phyloP scores from a whole-genome alignment of 2,888 invertebrate genomes.

The Theristus sp. region DNA sequence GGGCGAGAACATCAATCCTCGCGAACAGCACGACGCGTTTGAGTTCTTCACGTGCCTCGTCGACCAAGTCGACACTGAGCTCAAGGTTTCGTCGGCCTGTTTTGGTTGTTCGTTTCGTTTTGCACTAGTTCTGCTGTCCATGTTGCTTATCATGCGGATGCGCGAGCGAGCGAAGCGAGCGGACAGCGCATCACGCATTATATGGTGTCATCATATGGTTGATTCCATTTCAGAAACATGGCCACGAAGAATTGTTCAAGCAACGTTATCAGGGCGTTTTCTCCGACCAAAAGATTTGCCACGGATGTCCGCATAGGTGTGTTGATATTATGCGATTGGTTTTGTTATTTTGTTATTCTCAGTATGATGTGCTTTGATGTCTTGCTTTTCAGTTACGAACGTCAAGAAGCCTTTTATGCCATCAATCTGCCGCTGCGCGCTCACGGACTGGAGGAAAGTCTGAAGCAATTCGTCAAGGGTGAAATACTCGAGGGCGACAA shows the following conservation, averaged over 20 bases:
- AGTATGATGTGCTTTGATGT: too few relatives aligned
- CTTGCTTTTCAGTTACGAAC: slow-evolving; percentile 32
- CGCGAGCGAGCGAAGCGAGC: too few relatives aligned
- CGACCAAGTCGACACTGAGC: slow-evolving; percentile 38
- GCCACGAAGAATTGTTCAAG: slow-evolving; percentile 34
- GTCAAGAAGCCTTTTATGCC: slow-evolving; percentile 37
- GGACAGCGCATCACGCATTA: too few relatives aligned
- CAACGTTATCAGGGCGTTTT: slow-evolving; percentile 36
- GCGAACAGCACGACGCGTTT: slow-evolving; percentile 40
- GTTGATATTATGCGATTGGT: too few relatives aligned
- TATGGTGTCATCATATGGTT: background rate
- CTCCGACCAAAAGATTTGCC: slow-evolving; percentile 39
- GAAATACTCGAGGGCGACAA: slow-evolving; percentile 40
- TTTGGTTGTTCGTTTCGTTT: too few relatives aligned
- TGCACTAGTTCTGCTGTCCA: too few relatives aligned
- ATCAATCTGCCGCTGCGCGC: slow-evolving; percentile 34
- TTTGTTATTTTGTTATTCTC: too few relatives aligned
- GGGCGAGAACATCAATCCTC: slow-evolving; percentile 37
- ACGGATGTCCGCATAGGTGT: slow-evolving; percentile 38
- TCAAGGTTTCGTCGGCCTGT: too few relatives aligned
- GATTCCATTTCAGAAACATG: slow-evolving; percentile 24
- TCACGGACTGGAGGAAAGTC: slow-evolving; percentile 34
- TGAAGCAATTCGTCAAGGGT: slow-evolving; percentile 39
- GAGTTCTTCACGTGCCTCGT: slow-evolving; percentile 39
- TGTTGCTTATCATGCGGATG: too few relatives aligned